Percentiles rank a stretch among this genome's conserved stretches.
Conservation (phyloP, 2,888 invertebrate species). For the Cenopis cana region DNA sequence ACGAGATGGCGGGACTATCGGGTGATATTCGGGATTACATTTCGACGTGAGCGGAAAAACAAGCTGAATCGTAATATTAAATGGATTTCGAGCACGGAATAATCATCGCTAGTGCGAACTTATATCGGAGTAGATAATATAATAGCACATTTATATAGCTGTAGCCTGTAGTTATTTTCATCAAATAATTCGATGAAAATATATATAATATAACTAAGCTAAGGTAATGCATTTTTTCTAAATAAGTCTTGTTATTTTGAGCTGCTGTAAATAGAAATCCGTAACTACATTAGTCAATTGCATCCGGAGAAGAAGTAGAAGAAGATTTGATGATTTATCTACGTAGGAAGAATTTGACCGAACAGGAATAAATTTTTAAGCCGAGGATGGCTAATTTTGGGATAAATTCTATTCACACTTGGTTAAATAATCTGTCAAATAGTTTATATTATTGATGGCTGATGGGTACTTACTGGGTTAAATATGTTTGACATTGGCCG, state of each 20-base stretch:
- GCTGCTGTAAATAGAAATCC: background rate
- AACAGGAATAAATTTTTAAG: too few relatives aligned
- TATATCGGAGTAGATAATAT: background rate
- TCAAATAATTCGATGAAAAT: too few relatives aligned
- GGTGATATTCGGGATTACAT: conserved; percentile 39
- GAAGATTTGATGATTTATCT: background rate
- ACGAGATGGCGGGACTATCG: conserved; percentile 32
- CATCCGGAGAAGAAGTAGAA: background rate
- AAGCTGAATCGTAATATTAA: conserved; percentile 32
- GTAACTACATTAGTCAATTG: background rate
- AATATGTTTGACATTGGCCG: conserved; percentile 1
- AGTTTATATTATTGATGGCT: too few relatives aligned
- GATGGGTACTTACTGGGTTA: background rate
- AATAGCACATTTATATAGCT: too few relatives aligned
- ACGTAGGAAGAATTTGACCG: too few relatives aligned
- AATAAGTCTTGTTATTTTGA: background rate
- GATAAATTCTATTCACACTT: too few relatives aligned
- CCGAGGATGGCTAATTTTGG: too few relatives aligned
- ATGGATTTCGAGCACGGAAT: conserved; percentile 24
- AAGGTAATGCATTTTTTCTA: background rate
- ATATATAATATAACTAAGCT: too few relatives aligned
- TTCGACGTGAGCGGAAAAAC: conserved; percentile 35
- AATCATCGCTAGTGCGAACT: conserved; percentile 20
- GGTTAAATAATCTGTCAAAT: too few relatives aligned
- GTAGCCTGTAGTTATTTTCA: too few relatives aligned